These are phyloP conservation scores for Bombus sibiricus DNA, from an alignment of 1,140 invertebrate genomes.

Conservation along the genomic window DNA sequence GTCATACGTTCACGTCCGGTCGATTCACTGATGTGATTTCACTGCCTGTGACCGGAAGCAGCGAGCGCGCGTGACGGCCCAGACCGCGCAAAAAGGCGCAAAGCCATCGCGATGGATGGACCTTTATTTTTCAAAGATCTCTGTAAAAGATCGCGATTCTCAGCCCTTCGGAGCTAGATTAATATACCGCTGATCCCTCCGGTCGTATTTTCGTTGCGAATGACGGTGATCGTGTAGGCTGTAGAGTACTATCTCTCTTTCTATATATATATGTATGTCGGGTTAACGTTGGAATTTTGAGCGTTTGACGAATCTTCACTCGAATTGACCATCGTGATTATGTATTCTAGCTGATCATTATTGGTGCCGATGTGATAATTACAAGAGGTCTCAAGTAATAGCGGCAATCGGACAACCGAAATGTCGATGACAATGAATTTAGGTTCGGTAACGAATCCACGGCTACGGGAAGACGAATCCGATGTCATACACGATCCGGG, in stretches of 20 bases:
- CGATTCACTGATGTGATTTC: conserved; percentile 9
- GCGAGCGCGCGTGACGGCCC: background rate
- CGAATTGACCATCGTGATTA: no score
- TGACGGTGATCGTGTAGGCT: background rate
- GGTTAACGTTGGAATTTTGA: no score
- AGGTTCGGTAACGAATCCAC: no score
- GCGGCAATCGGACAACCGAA: no score
- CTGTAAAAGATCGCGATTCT: background rate
- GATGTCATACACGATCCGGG: no score
- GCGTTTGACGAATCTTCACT: no score
- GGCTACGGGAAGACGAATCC: no score
- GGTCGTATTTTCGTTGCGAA: background rate
- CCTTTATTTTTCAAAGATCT: conserved; percentile 31
- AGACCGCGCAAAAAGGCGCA: conserved; percentile 3
- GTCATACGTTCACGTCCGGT: conserved; percentile 16
- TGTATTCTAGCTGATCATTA: no score
- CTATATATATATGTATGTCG: background rate
- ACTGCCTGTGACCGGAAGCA: background rate
- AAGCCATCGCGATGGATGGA: conserved; percentile 22
- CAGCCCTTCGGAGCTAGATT: conserved; percentile 2
- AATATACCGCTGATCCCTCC: background rate
- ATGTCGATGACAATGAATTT: no score
- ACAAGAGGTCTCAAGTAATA: no score
- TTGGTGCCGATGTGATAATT: no score
- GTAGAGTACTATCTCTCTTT: background rate